Evolutionary conservation across 2,113 vertebrate genomes (phyloP).

Genomic region (Xenopus tropicalis): DNA sequence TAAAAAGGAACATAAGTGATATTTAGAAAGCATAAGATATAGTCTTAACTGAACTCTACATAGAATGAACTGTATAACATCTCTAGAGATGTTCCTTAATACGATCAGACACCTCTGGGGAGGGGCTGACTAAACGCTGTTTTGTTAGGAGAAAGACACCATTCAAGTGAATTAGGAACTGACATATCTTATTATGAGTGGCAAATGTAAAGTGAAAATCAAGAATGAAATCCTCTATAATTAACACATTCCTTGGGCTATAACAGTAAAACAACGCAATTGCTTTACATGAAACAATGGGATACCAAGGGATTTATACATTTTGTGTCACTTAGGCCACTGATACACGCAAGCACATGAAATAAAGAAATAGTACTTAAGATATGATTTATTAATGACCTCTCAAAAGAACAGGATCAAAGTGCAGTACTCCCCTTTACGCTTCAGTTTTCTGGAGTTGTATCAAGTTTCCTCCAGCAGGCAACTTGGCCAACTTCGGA

Average conservation of each 20-base stretch:
- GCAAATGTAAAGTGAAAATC: background rate
- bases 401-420: too few species aligned
- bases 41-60: background rate
- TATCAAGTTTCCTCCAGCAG: too few species aligned
- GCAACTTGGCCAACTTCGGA: too few species aligned
- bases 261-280: background rate
- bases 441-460: too few species aligned
- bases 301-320: background rate
- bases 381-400: too few species aligned
- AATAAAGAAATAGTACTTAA: too few species aligned
- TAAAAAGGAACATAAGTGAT: too few species aligned
- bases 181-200: background rate
- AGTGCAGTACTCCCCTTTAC: too few species aligned
- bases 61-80: background rate
- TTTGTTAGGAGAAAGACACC: background rate
- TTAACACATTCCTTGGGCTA: background rate
- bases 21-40: too few species aligned
- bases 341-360: too few species aligned
- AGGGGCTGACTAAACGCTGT: background rate
- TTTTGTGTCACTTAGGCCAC: too few species aligned
- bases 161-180: background rate
- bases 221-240: background rate
- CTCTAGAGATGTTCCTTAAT: conserved; percentile 6
- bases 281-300: background rate
- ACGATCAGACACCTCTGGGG: background rate